phyloP scores from a whole-genome alignment of 2,888 invertebrate genomes.

The Seira musarum region DNA sequence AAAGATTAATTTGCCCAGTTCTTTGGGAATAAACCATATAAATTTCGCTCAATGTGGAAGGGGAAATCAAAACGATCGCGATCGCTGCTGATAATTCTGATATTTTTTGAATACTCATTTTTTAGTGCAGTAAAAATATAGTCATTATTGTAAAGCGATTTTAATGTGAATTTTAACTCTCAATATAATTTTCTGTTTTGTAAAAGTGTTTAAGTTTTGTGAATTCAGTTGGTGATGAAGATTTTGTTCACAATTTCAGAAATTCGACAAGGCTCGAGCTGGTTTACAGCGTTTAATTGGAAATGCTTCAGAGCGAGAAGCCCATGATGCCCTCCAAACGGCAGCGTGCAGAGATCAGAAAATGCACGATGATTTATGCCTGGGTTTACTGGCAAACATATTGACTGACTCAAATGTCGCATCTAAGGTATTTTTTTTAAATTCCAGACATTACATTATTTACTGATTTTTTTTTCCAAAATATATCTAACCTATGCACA shows the following conservation, averaged over 20 bases:
- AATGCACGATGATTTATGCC: conserved; percentile 93
- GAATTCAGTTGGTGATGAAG: no score
- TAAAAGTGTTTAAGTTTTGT: no score
- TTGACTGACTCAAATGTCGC: conserved; percentile 89
- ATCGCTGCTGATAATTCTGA: no score
- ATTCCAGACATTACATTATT: neutral
- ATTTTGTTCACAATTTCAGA: conserved; percentile 81
- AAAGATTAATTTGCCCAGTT: no score
- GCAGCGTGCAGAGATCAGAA: conserved; percentile 86
- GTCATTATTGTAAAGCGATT: no score
- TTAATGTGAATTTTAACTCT: no score
- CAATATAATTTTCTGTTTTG: no score
- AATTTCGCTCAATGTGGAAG: no score
- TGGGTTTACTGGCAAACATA: conserved; percentile 91
- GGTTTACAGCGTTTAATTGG: conserved; percentile 83
- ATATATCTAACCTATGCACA: neutral
- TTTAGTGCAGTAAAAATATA: no score
- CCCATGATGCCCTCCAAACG: conserved; percentile 92
- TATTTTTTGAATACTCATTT: no score
- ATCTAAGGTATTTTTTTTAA: conserved; percentile 75
- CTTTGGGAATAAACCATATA: no score
- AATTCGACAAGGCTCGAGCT: conserved; percentile 88
- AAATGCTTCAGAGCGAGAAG: conserved; percentile 94
- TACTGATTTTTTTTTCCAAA: conserved; percentile 11
- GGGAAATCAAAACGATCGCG: no score